phyloP scores from a whole-genome alignment of 2,888 invertebrate species.

The Ophion ellenae region DNA sequence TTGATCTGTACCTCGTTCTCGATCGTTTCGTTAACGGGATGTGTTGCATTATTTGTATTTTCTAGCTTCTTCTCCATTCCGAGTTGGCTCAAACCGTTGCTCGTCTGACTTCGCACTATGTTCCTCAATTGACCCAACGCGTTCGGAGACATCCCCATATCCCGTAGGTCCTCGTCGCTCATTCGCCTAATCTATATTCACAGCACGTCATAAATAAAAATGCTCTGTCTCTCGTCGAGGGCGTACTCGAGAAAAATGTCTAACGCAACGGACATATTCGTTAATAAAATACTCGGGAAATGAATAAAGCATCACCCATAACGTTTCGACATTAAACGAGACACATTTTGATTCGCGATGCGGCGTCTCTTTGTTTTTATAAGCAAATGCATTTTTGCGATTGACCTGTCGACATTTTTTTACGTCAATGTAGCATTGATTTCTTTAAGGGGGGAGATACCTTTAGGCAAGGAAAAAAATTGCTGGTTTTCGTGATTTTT shows the following conservation, averaged over 20 bases:
- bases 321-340: background rate
- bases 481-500: no score
- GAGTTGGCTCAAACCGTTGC: conserved; percentile 75
- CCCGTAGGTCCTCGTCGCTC: conserved; percentile 87
- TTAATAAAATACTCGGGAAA: background rate
- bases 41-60: conserved; percentile 72
- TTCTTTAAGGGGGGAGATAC: background rate
- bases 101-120: conserved; percentile 85
- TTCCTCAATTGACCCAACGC: conserved; percentile 86
- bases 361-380: background rate
- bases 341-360: background rate
- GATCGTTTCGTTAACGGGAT: conserved; percentile 72
- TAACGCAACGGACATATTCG: background rate
- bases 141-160: conserved; percentile 84
- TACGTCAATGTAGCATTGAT: background rate
- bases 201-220: conserved; percentile 55
- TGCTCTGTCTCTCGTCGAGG: conserved; percentile 4
- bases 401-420: background rate
- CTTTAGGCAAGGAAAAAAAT: no score
- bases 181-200: conserved; percentile 86
- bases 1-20: conserved; percentile 78
- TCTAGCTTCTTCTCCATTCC: conserved; percentile 76
- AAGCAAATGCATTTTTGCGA: background rate
- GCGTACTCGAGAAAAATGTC: background rate
- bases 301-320: background rate